Conservation (phyloP, 1,140 invertebrate species). For the Copidosoma floridanum region DNA sequence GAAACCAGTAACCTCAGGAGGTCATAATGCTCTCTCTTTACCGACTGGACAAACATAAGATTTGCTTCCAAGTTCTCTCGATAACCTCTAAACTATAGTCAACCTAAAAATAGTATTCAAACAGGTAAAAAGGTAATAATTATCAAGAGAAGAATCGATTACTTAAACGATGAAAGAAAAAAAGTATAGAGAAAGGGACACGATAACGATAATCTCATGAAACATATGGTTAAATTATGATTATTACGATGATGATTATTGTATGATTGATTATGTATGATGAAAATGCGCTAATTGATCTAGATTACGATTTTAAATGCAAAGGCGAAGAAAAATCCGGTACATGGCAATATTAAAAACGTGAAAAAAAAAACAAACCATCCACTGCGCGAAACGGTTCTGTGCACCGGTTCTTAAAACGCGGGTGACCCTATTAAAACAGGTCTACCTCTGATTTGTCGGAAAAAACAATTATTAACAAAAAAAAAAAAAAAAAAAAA, state of each 20-base stretch:
- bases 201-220: slow-evolving; percentile 30
- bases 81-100: slow-evolving; percentile 53
- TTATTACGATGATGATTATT: slow-evolving; percentile 17
- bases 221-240: slow-evolving; percentile 26
- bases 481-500: slow-evolving; percentile 1
- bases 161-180: slow-evolving; percentile 39
- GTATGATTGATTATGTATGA: slow-evolving; percentile 37
- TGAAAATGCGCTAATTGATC: slow-evolving; percentile 47
- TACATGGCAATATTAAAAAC: slow-evolving; percentile 52
- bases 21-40: slow-evolving; percentile 34
- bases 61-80: slow-evolving; percentile 53
- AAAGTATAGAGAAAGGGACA: background rate
- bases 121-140: slow-evolving; percentile 46
- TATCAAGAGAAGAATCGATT: slow-evolving; percentile 52
- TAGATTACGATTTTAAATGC: slow-evolving; percentile 41
- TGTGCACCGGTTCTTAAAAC: slow-evolving; percentile 45
- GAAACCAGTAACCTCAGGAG: slow-evolving; percentile 23
- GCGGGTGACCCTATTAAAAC: slow-evolving; percentile 37
- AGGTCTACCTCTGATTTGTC: slow-evolving; percentile 26
- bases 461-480: slow-evolving; percentile 16
- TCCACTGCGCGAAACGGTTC: slow-evolving; percentile 51
- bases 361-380: slow-evolving; percentile 50
- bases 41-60: slow-evolving; percentile 44
- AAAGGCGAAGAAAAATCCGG: slow-evolving; percentile 40
- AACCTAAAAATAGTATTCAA: slow-evolving; percentile 53